phyloP scores from a whole-genome alignment of 1,140 invertebrate species.

The Marisa cornuarietis region DNA sequence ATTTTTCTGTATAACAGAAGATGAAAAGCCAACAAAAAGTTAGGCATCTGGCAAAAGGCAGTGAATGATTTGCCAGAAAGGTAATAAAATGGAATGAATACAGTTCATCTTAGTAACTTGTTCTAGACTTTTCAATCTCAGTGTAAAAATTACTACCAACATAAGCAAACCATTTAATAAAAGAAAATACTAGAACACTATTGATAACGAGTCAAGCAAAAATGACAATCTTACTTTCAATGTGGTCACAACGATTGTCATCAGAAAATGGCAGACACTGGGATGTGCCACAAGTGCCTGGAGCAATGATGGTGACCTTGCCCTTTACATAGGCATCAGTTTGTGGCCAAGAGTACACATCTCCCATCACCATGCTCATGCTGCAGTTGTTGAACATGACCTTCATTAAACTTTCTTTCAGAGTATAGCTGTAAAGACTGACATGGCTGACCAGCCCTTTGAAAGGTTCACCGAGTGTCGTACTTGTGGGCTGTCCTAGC shows the following conservation, averaged over 20 bases:
- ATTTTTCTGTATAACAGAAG: no score
- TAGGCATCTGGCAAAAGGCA: no score
- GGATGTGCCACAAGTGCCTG: slow-evolving; percentile 38
- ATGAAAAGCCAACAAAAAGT: no score
- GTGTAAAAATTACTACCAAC: no score
- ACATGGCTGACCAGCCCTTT: slow-evolving; percentile 43
- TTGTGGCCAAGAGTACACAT: slow-evolving; percentile 36
- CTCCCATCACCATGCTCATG: slow-evolving; percentile 17
- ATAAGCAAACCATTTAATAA: not conserved
- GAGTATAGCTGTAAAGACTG: slow-evolving; percentile 35
- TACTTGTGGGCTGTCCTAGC: slow-evolving; percentile 26
- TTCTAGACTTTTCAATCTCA: no score
- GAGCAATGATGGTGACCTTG: slow-evolving; percentile 36
- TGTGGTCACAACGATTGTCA: slow-evolving; percentile 34
- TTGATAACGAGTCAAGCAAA: not conserved
- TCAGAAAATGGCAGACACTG: slow-evolving; percentile 35
- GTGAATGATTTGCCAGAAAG: no score
- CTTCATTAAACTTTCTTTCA: slow-evolving; percentile 28
- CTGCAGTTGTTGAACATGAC: slow-evolving; percentile 35
- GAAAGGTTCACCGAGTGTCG: slow-evolving; percentile 22
- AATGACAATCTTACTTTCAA: slow-evolving; percentile 29
- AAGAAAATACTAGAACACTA: not conserved
- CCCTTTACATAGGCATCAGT: slow-evolving; percentile 30
- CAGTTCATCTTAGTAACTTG: no score
- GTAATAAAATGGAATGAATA: no score